phyloP scores from a whole-genome alignment of 2,113 vertebrate genomes.

The Eubucco bourcierii region DNA sequence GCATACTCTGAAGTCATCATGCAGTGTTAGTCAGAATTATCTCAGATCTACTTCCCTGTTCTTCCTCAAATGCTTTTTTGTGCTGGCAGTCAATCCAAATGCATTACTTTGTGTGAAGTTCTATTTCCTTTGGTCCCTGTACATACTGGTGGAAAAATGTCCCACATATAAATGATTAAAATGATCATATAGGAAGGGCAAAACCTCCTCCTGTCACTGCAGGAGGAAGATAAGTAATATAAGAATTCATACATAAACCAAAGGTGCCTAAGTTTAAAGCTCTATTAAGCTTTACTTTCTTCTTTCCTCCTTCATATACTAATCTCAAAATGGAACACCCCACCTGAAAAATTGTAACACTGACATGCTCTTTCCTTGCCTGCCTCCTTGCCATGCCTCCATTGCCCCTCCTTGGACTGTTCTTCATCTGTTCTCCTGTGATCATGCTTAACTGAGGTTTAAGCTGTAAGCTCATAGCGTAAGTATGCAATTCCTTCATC shows the following conservation, averaged over 20 bases:
- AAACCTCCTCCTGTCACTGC: neutral
- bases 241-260: neutral
- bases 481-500: neutral
- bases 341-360: neutral
- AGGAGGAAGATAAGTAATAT: neutral
- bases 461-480: neutral
- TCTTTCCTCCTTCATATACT: neutral
- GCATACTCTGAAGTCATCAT: neutral
- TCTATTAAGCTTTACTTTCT: neutral
- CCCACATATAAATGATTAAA: neutral
- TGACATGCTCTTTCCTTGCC: neutral
- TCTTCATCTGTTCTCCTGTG: neutral
- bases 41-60: neutral
- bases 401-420: neutral
- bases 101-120: neutral
- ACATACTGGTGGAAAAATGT: neutral
- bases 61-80: neutral
- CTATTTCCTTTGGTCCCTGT: neutral
- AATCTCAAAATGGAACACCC: neutral
- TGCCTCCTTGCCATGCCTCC: too few species aligned
- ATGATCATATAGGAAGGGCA: neutral
- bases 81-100: neutral
- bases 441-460: neutral
- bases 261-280: neutral
- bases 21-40: neutral